Base-by-base conservation (phyloP, 2,888 invertebrate species). In the Halocaridina rubra region DNA sequence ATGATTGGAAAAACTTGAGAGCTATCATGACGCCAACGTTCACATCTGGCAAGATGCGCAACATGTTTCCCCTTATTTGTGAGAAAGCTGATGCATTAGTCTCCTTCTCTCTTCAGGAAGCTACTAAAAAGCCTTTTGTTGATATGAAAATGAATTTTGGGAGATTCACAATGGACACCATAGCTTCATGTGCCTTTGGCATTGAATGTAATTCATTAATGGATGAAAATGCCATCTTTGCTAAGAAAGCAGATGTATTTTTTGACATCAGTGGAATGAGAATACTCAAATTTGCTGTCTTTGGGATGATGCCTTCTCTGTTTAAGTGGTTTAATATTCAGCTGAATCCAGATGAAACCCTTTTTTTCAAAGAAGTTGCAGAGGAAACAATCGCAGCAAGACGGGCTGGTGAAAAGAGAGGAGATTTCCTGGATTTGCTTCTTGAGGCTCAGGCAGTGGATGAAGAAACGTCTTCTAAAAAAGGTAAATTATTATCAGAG, bases 21-120 rank as follows among this genome's bases (percentile, higher is more conserved):
- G 16, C 7, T 29, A 2, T 57, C 13, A 75, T 75, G 75, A 13
- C 75, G 8, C 75, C 75, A 4, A 75, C 75, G 3, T 75, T 75
- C 57, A 75, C 75, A 10, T 75, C 75, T 13, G 75, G 75, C 1
- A 75, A 75, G 27, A 19, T 75, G 57, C 22, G 29, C 8, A 10
- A 46, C 16, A 75, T 75, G 53, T 94, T 93, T 89, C 91, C 91
- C 0, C 92, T 93, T 0, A 92, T 94, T 13, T 92, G 93, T 59
- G 91, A 92, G 46, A 93, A 94, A 81, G 93, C 93, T 0, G 90
- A 92, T 13, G 92, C 93, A 81, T 92, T 94, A 88, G 90, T 92
- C 1, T 89, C 90, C 4, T 92, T 93, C 80, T 91, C 93, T 5
- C 90, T 91, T 27, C 79, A 90, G 75, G 64, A 90, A 84, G 85